phyloP scores from a whole-genome alignment of 2,797 vertebrate genomes.

The Hydrolagus colliei region DNA sequence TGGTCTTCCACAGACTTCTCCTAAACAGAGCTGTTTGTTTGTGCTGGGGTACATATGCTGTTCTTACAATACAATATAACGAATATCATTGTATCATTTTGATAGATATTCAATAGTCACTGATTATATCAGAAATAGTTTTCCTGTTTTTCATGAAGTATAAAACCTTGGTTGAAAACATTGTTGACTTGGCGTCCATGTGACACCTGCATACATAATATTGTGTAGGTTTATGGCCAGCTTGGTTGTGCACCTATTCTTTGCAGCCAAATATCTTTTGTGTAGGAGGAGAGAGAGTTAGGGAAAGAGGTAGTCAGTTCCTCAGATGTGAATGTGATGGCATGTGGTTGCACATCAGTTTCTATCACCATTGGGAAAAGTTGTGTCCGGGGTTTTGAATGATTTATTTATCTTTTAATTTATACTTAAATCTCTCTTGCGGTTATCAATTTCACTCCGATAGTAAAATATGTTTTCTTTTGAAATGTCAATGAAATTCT shows the following conservation, averaged over 20 bases:
- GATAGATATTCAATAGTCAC: constrained; percentile 8
- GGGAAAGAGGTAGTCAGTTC: neutral
- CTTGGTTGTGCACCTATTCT: neutral
- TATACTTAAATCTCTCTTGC: constrained; percentile 17
- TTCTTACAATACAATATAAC: neutral
- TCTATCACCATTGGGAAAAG: constrained; percentile 8
- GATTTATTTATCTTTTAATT: constrained; percentile 32
- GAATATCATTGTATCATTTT: constrained; percentile 14
- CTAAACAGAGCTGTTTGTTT: neutral
- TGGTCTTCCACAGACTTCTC: neutral
- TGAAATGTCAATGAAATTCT: constrained; percentile 13
- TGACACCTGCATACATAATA: neutral
- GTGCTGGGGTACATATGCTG: neutral
- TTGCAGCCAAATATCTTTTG: neutral
- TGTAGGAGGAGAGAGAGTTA: neutral
- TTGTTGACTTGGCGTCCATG: neutral
- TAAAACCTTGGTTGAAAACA: too few relatives aligned
- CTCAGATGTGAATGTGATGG: constrained; percentile 20
- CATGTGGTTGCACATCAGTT: constrained; percentile 13
- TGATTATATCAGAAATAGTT: constrained; percentile 14
- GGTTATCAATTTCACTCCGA: constrained; percentile 20
- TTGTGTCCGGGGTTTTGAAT: constrained; percentile 25
- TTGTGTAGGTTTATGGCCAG: neutral
- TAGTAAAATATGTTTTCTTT: constrained; percentile 6
- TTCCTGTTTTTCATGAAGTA: constrained; percentile 1